phyloP scores from a whole-genome alignment of 2,113 vertebrate genomes.

The Alosa alosa region DNA sequence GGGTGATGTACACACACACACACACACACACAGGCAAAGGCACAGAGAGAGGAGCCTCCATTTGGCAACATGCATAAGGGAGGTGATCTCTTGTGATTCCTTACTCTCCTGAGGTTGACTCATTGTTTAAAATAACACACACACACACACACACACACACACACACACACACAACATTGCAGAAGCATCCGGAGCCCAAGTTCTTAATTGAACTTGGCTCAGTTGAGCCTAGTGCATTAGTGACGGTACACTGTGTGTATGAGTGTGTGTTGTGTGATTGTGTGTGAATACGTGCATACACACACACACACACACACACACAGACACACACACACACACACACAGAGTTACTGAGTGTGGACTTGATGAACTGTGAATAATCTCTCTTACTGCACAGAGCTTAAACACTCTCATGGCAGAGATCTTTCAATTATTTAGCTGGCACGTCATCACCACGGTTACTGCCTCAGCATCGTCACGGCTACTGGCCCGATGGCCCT shows the following conservation, averaged over 20 bases:
- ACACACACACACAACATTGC: not conserved
- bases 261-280: slow-evolving; percentile 13
- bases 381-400: not conserved
- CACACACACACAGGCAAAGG: not conserved
- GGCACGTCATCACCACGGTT: not conserved
- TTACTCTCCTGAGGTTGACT: not conserved
- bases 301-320: too few relatives aligned
- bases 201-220: slow-evolving; percentile 22
- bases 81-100: not conserved
- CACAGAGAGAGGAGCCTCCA: not conserved
- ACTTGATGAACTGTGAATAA: slow-evolving; percentile 13
- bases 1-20: not conserved
- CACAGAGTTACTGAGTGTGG: not conserved
- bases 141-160: not conserved
- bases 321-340: too few relatives aligned
- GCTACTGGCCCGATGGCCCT: not conserved
- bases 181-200: not conserved
- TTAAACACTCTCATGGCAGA: not conserved
- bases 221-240: not conserved
- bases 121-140: not conserved
- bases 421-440: slow-evolving; percentile 1
- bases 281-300: not conserved
- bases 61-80: not conserved
- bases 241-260: slow-evolving; percentile 3
- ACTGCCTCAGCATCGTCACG: not conserved